Evolutionary conservation across 2,113 vertebrate genomes (phyloP).

Genomic region (Pangasianodon hypophthalmus): DNA sequence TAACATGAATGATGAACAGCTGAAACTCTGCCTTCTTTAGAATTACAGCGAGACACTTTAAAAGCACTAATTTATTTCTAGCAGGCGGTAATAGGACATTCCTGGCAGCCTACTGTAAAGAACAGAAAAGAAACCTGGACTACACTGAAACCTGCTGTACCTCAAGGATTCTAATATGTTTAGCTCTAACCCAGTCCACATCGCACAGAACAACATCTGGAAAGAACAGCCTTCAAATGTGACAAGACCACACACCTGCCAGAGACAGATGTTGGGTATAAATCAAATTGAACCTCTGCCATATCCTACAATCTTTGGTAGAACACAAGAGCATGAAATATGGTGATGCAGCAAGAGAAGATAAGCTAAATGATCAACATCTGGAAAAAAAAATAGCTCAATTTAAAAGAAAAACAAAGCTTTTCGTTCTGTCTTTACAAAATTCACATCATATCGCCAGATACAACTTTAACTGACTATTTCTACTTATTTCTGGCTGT

Average conservation of each 20-base stretch:
- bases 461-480: neutral
- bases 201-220: constrained; percentile 8
- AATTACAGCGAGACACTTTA: neutral
- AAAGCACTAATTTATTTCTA: neutral
- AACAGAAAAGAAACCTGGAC: neutral
- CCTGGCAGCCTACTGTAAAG: neutral
- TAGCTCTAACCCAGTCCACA: neutral
- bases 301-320: constrained; percentile 22
- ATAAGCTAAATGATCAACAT: neutral
- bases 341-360: constrained; percentile 2
- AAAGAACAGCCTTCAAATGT: neutral
- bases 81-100: neutral
- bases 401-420: neutral
- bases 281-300: constrained; percentile 52
- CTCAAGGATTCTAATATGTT: neutral
- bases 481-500: neutral
- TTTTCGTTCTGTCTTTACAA: neutral
- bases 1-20: neutral
- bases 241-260: constrained; percentile 38
- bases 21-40: neutral
- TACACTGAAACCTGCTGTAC: neutral
- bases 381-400: neutral
- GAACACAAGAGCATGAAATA: constrained; percentile 4
- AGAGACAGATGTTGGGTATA: constrained; percentile 48
- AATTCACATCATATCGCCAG: neutral